Evolutionary conservation across 2,113 vertebrate species (phyloP), one percentile per base, ranked within the genome.

Genomic region (Megalops atlanticus): DNA sequence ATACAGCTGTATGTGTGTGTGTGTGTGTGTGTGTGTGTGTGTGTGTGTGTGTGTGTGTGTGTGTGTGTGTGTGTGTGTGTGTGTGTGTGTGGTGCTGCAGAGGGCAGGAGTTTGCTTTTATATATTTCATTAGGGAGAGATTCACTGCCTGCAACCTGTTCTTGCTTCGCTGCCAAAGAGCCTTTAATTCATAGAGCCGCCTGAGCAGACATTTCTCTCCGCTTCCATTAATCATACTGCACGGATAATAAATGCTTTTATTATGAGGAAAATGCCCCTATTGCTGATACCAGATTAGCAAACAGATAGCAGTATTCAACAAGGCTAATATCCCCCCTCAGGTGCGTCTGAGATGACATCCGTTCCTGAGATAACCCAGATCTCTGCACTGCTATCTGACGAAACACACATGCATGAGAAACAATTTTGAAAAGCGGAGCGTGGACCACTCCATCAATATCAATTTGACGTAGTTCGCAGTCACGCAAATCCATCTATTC

Each of bases 171-270:
- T 81, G 87, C 85, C 83, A 84, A 84, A 81, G 86, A 77, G 73
- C 80, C 80, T 85, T 86, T 84, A 77, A 87, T 84, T 81, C 82
- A 85, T 85, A 85, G 83, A 87, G 76, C 79, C 80, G 74, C 82
- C 76, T 81, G 82, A 85, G 83, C 76, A 78, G 80, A 71, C 58
- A 82, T 78, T 81, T 73, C 79, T 79, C 81, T n/a, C 33, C 74
- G 68, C 10, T 81, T 21, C 79, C 88, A 88, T 88, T 86, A 84
- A 86, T 89, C 88, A 88, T 79, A 16, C 41, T 52, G 39, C 35
- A 31, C 78, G 80, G 58, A 85, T 83, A 88, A 89, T 79, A 84
- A 81, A 86, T 81, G 76, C 81, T 84, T 40, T 83, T 82, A 87
- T 87, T 87, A 85, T 86, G 83, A 72, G 49, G 77, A 81, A 82